Evolutionary conservation across 1,140 invertebrate species (phyloP).

Genomic region (Scaptomyza hsui): DNA sequence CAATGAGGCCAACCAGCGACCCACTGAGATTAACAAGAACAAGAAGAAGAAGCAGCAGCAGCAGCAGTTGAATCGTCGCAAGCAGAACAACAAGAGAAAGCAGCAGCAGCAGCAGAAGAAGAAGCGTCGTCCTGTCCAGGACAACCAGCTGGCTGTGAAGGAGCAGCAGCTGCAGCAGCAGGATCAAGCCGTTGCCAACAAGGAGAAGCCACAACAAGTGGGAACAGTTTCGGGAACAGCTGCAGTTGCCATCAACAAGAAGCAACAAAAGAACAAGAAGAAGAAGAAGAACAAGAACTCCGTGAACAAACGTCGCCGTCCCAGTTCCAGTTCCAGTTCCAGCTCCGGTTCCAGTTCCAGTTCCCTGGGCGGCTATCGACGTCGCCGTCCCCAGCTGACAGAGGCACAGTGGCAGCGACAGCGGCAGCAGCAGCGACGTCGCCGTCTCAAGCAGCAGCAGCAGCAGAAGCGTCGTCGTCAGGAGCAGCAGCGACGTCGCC

Average conservation of each 20-base stretch:
- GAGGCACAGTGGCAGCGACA: conserved; percentile 23
- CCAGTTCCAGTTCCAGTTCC: conserved; percentile 27
- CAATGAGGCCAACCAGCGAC: conserved; percentile 45
- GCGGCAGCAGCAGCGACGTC: conserved; percentile 37
- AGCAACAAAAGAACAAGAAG: conserved; percentile 19
- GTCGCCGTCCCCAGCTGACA: conserved; percentile 56
- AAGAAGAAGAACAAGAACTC: conserved; percentile 40
- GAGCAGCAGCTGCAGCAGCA: conserved; percentile 31
- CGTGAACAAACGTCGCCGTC: conserved; percentile 50
- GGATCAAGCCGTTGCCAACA: neutral
- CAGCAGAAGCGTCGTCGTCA: conserved; percentile 44
- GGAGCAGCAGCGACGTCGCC: conserved; percentile 45
- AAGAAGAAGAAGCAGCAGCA: conserved; percentile 28
- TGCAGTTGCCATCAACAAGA: neutral
- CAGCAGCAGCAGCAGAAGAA: conserved; percentile 29
- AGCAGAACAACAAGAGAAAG: conserved; percentile 16
- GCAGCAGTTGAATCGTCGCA: conserved; percentile 8
- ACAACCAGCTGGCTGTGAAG: neutral
- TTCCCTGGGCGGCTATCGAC: conserved; percentile 58
- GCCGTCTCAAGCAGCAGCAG: conserved; percentile 42
- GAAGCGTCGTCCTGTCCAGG: conserved; percentile 21
- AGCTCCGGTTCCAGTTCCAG: conserved; percentile 19
- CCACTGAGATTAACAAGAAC: conserved; percentile 18
- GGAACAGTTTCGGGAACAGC: too few species aligned
- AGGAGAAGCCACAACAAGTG: conserved; percentile 14